Evolutionary conservation across 2,888 invertebrate genomes (phyloP), one percentile per base, ranked within the genome.

Genomic region (Proisotoma minuta): DNA sequence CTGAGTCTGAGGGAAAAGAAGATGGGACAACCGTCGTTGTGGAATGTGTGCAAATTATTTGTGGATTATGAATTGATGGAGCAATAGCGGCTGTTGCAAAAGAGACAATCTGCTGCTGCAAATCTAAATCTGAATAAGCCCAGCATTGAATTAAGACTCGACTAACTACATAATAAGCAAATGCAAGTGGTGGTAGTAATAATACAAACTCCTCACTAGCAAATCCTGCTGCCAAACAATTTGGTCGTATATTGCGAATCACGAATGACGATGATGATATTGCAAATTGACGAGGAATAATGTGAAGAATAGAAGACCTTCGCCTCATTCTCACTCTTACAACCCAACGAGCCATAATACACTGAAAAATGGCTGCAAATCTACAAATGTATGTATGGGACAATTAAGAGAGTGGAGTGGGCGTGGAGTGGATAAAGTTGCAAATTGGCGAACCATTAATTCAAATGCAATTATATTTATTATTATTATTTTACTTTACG

Each of bases 261-360:
- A 43, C 18, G 18, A n/a, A 43, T 20, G 43, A 43, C 18, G 43
- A 43, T 43, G 43, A 43, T 43, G 43, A 43, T 43, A 43, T 43
- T 43, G 43, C 43, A 43, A 43, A 43, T 43, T 43, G 43, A 43
- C 18, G 43, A 20, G 18, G 43, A 43, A 43, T 43, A 43, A 43
- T 43, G 43, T 15, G 43, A 43, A 43, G 43, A 43, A 43, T 43
- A 43, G 43, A 43, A 43, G 29, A 54, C 53, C 53, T 54, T 54
- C 53, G 53, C 53, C 53, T 54, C 20, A 54, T 54, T 54, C 53
- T 54, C 53, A 43, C 43, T 43, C 43, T 43, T 43, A 43, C 43
- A 15, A 43, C 15, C 43, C 43, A 43, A 43, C 43, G 15, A n/a
- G 4, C 10, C 34, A 15, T 34, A 34, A 10, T 15, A 15, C 15